Percentiles rank a stretch among this genome's conserved stretches.
These are phyloP conservation scores for Ploceus nigricollis DNA, from an alignment of 2,113 vertebrate species.

Conservation along the genomic window DNA sequence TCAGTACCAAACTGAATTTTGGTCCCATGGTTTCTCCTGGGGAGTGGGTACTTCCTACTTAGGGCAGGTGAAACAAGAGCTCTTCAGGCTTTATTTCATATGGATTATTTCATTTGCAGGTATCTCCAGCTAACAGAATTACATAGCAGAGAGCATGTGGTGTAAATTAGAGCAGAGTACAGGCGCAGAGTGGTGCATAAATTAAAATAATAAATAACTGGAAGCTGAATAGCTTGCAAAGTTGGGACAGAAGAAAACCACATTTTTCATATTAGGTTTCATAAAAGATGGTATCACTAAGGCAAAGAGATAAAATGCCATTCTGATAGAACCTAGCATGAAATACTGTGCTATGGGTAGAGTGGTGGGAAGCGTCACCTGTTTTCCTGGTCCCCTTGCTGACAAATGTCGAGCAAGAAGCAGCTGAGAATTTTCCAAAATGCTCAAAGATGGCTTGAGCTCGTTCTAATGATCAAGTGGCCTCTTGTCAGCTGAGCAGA, in stretches of 20 bases:
- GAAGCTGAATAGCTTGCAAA: neutral
- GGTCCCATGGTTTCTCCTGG: neutral
- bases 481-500: neutral
- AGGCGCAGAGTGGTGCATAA: neutral
- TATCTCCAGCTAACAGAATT: neutral
- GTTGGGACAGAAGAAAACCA: neutral
- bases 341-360: fast-evolving
- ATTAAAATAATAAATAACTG: neutral
- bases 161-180: neutral
- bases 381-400: neutral
- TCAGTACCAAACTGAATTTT: neutral
- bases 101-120: neutral
- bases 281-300: neutral
- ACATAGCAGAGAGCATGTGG: neutral
- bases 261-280: neutral
- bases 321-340: neutral
- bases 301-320: neutral
- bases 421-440: neutral
- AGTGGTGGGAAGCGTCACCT: neutral
- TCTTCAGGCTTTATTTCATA: neutral
- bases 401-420: neutral
- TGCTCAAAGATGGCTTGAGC: neutral
- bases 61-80: neutral
- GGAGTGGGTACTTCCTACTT: neutral
- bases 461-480: fast-evolving